Evolutionary conservation across 2,888 invertebrate genomes (phyloP), one percentile per base, ranked within the genome.

Genomic region (Thymelicus acteon): DNA sequence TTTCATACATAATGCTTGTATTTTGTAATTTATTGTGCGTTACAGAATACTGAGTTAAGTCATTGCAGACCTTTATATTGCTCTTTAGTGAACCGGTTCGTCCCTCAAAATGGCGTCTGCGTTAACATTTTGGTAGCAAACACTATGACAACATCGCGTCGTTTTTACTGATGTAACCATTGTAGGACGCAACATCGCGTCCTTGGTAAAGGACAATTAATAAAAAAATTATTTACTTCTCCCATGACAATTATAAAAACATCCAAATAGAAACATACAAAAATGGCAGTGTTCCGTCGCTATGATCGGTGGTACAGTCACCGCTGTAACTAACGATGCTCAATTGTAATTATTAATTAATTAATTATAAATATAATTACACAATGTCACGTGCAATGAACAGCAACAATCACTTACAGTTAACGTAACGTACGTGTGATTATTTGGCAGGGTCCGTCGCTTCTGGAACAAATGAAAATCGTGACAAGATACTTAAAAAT

Each of bases 301-400:
- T 58, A 58, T n/a, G 58, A 58, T 58, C 58, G 58, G 39, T 58
- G 58, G 58, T 58, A 58, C 4, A 60, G 4, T 60, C n/a, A 60
- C 54, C 54, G 54, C 54, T 54, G 54, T 39, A 39, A 60, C n/a
- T 60, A 40, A 60, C 60, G 60, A 60, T 15, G n/a, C 7, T 60
- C 37, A 13, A n/a, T 40, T 60, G 40, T 40, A 40, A 44, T 39
- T 40, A 64, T 47, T 31, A 49, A 47, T 39, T 49, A 39, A 60
- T 58, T 60, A 67, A 65, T 47, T n/a, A 49, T 49, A 67, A 48
- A 49, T 60, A 67, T 60, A 48, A 60, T 67, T 67, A 60, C 60
- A 67, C 19, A 15, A 40, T 60, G 49, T 60, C 39, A 67, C 31
- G 48, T 37, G 37, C 58, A 47, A 24, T 24, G 19, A 47, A 61